Evolutionary conservation across 2,888 invertebrate species (phyloP).

Genomic region (Cecidostiba fungosa): DNA sequence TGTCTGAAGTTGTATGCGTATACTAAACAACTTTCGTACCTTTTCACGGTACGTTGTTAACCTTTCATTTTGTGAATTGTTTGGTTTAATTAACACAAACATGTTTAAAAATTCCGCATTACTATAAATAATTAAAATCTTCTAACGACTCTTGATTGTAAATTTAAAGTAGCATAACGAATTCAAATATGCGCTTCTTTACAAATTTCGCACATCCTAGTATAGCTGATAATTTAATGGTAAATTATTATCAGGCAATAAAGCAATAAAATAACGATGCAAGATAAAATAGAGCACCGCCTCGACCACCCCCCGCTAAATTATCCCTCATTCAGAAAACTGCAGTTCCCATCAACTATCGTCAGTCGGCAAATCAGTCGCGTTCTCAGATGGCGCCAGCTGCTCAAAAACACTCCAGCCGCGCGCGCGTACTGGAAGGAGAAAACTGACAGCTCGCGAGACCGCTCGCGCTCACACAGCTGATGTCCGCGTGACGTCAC

Average conservation of each 20-base stretch:
- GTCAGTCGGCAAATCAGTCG: background rate
- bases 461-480: conserved; percentile 69
- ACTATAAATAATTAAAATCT: no score
- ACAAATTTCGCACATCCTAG: no score
- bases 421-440: background rate
- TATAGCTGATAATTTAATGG: background rate
- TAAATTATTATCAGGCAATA: background rate
- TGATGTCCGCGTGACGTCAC: conserved; percentile 77
- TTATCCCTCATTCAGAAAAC: background rate
- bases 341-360: background rate
- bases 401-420: background rate
- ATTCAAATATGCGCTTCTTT: no score
- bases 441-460: conserved; percentile 16
- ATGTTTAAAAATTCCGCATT: no score
- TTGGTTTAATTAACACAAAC: no score
- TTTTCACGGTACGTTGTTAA: background rate
- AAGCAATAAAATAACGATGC: background rate
- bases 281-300: background rate
- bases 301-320: background rate
- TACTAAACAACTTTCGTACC: conserved; percentile 20
- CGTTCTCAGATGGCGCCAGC: background rate
- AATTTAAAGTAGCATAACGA: no score
- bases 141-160: no score
- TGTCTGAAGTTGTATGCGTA: conserved; percentile 51
- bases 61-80: background rate